These are phyloP conservation scores for Unio delphinus DNA, from an alignment of 2,888 invertebrate genomes.

Conservation along the genomic window DNA sequence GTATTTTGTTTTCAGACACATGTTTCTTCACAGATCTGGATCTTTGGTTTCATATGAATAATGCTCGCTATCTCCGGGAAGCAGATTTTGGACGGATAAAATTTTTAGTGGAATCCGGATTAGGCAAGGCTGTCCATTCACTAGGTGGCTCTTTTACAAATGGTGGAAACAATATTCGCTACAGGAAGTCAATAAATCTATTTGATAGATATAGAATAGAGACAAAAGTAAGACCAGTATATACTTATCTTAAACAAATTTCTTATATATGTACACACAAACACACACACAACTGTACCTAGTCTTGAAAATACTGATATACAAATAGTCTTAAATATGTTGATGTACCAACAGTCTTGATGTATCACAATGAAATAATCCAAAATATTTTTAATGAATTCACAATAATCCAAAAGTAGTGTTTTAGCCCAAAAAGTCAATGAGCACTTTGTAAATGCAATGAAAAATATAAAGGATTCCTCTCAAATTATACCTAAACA, in stretches of 20 bases:
- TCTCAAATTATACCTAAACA: too few species aligned
- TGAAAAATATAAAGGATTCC: too few species aligned
- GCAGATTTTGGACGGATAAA: slow-evolving; percentile 90
- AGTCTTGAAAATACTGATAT: too few species aligned
- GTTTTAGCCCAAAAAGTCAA: too few species aligned
- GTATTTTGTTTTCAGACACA: slow-evolving; percentile 71
- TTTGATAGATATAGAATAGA: slow-evolving; percentile 83
- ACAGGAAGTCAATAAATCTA: slow-evolving; percentile 84
- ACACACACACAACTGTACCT: too few species aligned
- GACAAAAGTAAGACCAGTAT: slow-evolving; percentile 77
- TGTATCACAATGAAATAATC: too few species aligned
- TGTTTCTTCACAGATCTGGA: slow-evolving; percentile 91
- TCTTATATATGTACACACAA: too few species aligned
- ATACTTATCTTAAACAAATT: background rate
- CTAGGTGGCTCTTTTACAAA: slow-evolving; percentile 81
- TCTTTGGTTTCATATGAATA: slow-evolving; percentile 92
- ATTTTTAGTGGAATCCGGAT: slow-evolving; percentile 76
- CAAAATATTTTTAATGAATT: too few species aligned
- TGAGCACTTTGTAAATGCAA: too few species aligned
- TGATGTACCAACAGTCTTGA: too few species aligned
- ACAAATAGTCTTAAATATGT: too few species aligned
- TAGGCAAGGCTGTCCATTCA: slow-evolving; percentile 72
- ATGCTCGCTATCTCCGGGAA: slow-evolving; percentile 88
- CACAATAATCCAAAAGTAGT: too few species aligned
- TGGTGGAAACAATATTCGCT: slow-evolving; percentile 83